Percentiles rank a stretch among this genome's conserved stretches.
Evolutionary conservation across 2,113 vertebrate species (phyloP).

Genomic region (Mohoua ochrocephala): DNA sequence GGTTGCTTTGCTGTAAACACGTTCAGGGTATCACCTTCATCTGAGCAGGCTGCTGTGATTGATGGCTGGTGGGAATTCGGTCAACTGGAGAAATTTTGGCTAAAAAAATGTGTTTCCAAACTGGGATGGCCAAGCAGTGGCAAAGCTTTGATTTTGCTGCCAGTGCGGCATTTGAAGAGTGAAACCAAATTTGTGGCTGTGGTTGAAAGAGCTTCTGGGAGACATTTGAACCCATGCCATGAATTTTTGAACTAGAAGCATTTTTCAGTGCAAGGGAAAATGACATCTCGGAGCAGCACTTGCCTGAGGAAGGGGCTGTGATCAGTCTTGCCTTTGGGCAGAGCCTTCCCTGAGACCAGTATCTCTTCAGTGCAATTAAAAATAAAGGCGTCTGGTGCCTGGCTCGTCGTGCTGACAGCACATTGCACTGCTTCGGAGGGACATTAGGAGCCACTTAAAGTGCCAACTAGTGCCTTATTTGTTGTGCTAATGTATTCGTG

Average conservation of each 20-base stretch:
- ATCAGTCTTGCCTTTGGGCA: not conserved
- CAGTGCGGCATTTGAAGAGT: conserved; percentile 8
- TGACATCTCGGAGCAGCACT: not conserved
- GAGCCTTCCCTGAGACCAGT: not conserved
- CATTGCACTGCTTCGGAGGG: not conserved
- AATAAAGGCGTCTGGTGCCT: not conserved
- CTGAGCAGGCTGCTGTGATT: not conserved
- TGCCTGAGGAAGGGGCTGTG: not conserved
- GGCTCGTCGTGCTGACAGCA: not conserved
- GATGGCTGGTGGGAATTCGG: not conserved
- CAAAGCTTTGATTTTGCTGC: conserved; percentile 33
- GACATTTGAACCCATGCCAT: not conserved
- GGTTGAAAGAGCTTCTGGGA: conserved; percentile 21
- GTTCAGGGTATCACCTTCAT: not conserved
- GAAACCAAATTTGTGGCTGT: conserved; percentile 5
- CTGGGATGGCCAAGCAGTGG: not conserved
- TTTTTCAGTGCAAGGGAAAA: not conserved
- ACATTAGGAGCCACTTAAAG: not conserved
- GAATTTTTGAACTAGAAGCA: not conserved
- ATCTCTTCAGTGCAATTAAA: not conserved
- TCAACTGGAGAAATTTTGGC: not conserved
- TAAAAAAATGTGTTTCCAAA: not conserved
- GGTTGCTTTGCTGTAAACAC: not conserved
- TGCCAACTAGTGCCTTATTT: not conserved
- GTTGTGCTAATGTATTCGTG: not conserved